Evolutionary conservation across 1,140 invertebrate species (phyloP), one percentile per base, ranked within the genome.

Genomic region (Nixonia krombeini): DNA sequence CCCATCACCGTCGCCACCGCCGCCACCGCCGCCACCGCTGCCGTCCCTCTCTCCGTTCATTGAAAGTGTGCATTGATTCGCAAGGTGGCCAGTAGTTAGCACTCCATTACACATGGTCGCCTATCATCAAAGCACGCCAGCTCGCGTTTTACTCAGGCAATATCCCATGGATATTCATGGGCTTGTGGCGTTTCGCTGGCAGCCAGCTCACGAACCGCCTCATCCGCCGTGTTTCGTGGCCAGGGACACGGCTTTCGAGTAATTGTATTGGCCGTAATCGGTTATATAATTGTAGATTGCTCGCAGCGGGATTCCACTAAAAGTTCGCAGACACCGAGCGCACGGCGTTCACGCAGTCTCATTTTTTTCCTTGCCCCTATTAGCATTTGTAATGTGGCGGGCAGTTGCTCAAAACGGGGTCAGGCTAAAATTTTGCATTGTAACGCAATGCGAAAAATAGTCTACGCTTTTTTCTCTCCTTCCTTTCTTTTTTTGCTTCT

Each of bases 101-200:
- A 81, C 79, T 78, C 76, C 72, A 81, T 81, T 81, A 81, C 78
- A 80, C 70, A 76, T 74, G 75, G 71, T 81, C 75, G 76, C 75
- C 79, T 78, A 79, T 81, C 79, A 80, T 81, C 78, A 81, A 68
- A 64, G 68, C 72, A 72, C 74, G 68, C 68, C 64, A 73, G 47
- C 61, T 62, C 65, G 56, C 59, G 69, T 72, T 78, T 76, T 75
- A 49, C 68, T 72, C 63, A n/a, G 44, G 12, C 38, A 26, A 33
- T 37, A 28, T 47, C 49, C 47, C 61, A 65, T 71, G 73, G 73
- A 73, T 76, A 78, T 72, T 71, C 68, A 71, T 64, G 58, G 57
- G 40, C 33, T 23, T 25, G 38, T 21, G 23, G 47, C 52, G 44
- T 64, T 58, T 56, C 31, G 31, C 40, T 41, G 31, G 26, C 9